A percentile compares a stretch with the other conserved stretches of the same genome.
Conservation (phyloP, 1,140 invertebrate species). For the Pteromalus puparum region DNA sequence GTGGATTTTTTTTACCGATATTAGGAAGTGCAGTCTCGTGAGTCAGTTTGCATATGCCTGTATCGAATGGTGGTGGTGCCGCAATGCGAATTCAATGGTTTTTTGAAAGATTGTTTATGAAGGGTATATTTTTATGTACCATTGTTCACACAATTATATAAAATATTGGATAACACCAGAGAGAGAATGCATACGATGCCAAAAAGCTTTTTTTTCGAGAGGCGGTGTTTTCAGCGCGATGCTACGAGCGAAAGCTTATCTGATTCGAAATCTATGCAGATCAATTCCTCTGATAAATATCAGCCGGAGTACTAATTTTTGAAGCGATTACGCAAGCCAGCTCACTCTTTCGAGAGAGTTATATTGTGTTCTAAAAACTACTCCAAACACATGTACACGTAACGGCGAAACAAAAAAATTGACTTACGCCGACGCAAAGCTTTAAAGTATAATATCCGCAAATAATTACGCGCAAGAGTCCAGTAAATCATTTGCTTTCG, state of each 20-base stretch:
- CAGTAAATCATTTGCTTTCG: neutral
- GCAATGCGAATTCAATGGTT: too few species aligned
- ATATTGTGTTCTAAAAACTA: constrained; percentile 4
- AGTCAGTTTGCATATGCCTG: too few species aligned
- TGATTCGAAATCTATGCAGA: constrained; percentile 31
- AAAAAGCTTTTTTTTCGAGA: neutral
- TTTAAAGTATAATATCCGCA: neutral
- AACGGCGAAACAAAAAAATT: neutral
- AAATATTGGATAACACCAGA: neutral
- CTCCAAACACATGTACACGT: neutral
- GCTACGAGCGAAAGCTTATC: neutral
- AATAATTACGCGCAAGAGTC: neutral
- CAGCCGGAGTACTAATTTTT: constrained; percentile 24
- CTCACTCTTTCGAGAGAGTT: neutral
- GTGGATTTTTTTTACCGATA: neutral
- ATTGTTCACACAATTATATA: neutral
- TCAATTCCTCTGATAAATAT: constrained; percentile 24
- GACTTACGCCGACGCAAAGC: neutral
- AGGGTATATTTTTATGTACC: neutral
- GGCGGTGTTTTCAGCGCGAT: too few species aligned
- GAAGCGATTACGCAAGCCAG: constrained; percentile 14
- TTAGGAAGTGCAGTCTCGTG: too few species aligned
- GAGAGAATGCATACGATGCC: too few species aligned
- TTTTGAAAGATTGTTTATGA: too few species aligned
- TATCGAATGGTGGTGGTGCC: too few species aligned